A percentile compares a stretch with the other conserved stretches of the same genome.
phyloP scores from a whole-genome alignment of 2,888 invertebrate species.

The Carterocephalus palaemon region DNA sequence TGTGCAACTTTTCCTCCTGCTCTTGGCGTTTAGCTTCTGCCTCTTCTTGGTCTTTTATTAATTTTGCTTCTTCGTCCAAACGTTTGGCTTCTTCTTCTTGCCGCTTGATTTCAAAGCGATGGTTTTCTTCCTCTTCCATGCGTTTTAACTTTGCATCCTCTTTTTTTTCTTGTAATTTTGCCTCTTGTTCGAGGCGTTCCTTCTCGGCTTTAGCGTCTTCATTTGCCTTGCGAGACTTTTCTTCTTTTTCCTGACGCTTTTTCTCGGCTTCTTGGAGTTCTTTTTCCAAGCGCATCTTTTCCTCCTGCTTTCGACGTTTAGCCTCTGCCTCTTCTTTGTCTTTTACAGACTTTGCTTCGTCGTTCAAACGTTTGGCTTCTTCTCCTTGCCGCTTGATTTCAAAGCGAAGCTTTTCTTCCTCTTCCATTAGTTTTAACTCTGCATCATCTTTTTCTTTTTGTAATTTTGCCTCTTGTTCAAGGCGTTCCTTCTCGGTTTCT shows the following conservation, averaged over 20 bases:
- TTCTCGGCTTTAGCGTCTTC: constrained; percentile 22
- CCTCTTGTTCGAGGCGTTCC: background rate
- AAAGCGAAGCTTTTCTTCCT: constrained; percentile 1
- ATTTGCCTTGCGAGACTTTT: constrained; percentile 23
- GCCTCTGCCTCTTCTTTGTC: constrained; percentile 21
- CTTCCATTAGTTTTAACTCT: constrained; percentile 7
- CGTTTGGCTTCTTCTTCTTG: constrained; percentile 5
- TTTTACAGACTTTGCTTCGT: background rate
- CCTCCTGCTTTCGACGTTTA: constrained; percentile 16
- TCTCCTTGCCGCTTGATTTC: constrained; percentile 15
- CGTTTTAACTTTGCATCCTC: constrained; percentile 11
- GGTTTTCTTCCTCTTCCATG: constrained; percentile 5
- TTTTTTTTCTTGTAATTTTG: background rate
- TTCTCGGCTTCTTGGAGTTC: constrained; percentile 21
- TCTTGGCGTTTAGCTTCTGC: constrained; percentile 20
- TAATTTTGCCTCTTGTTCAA: background rate
- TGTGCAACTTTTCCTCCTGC: constrained; percentile 17
- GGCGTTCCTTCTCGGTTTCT: constrained; percentile 6
- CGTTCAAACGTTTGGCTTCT: background rate
- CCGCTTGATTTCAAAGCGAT: constrained; percentile 3
- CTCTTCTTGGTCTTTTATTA: constrained; percentile 6
- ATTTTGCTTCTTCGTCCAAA: background rate
- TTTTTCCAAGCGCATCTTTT: constrained; percentile 11
- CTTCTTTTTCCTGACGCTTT: constrained; percentile 22
- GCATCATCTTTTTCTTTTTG: constrained; percentile 11